These are phyloP conservation scores for Brachypalpus laphriformis DNA, from an alignment of 2,888 invertebrate species.

Conservation along the genomic window DNA sequence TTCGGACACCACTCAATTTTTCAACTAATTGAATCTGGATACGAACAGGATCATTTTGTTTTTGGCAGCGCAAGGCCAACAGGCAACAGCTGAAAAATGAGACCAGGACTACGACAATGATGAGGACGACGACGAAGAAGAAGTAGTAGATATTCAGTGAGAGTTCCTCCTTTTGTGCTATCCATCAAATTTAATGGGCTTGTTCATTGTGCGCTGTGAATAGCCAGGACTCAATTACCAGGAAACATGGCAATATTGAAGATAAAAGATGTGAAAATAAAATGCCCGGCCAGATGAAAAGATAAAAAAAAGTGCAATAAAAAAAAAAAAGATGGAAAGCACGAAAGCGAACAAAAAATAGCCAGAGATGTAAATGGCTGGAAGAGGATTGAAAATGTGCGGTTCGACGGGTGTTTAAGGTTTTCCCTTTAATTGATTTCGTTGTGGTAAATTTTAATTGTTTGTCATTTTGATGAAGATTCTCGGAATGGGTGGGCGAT, in stretches of 20 bases:
- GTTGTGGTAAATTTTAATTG: conserved; percentile 60
- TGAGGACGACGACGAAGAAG: conserved; percentile 13
- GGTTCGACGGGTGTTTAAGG: conserved; percentile 18
- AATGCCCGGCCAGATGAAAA: conserved; percentile 61
- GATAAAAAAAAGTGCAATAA: conserved; percentile 45
- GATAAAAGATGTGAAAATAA: conserved; percentile 67
- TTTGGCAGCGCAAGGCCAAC: conserved; percentile 11
- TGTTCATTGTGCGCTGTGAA: conserved; percentile 68
- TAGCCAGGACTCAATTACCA: conserved; percentile 72
- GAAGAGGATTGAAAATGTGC: conserved; percentile 20
- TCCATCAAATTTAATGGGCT: conserved; percentile 71
- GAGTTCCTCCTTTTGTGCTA: conserved; percentile 57
- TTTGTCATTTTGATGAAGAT: conserved; percentile 57
- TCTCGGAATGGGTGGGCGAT: not conserved
- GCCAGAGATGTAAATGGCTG: conserved; percentile 1
- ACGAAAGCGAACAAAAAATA: conserved; percentile 13
- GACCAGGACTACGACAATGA: not conserved
- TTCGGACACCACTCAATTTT: conserved; percentile 64
- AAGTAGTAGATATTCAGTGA: conserved; percentile 42
- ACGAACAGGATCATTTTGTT: conserved; percentile 49
- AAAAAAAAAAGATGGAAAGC: not conserved
- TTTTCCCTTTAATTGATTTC: conserved; percentile 53
- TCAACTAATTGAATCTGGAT: conserved; percentile 72
- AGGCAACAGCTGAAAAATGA: conserved; percentile 60
- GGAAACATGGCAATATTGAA: conserved; percentile 69